These are phyloP conservation scores for Drosophila arizonae DNA, from an alignment of 1,140 invertebrate species.

Conservation along the genomic window DNA sequence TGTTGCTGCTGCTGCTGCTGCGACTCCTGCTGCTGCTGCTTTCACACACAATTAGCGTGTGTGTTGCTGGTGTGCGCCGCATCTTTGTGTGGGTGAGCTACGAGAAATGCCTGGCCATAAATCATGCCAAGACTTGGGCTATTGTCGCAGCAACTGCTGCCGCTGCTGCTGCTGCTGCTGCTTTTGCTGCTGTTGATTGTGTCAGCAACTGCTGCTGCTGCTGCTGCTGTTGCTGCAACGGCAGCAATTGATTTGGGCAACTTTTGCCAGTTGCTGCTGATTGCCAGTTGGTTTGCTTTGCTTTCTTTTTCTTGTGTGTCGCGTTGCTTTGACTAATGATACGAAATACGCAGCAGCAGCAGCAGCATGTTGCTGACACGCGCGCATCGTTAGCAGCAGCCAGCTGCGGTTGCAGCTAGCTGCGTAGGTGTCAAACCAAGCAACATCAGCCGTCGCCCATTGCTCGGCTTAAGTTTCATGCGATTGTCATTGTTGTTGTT, in stretches of 20 bases:
- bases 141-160: slow-evolving; percentile 56
- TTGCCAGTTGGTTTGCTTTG: slow-evolving; percentile 66
- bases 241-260: slow-evolving; percentile 68
- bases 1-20: slow-evolving; percentile 39
- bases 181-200: slow-evolving; percentile 12
- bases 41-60: slow-evolving; percentile 79
- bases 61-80: slow-evolving; percentile 45
- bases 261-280: slow-evolving; percentile 63
- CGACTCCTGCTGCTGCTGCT: slow-evolving; percentile 57
- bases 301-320: slow-evolving; percentile 24
- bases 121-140: slow-evolving; percentile 70
- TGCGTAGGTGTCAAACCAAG: slow-evolving; percentile 51
- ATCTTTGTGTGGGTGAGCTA: slow-evolving; percentile 67
- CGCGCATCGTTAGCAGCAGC: slow-evolving; percentile 72
- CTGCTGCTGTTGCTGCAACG: slow-evolving; percentile 42
- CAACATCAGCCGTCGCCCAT: slow-evolving; percentile 30
- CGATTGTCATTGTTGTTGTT: slow-evolving; percentile 21
- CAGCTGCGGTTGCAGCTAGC: slow-evolving; percentile 27
- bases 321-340: slow-evolving; percentile 77
- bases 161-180: slow-evolving; percentile 10
- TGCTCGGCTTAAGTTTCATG: slow-evolving; percentile 24
- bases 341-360: slow-evolving; percentile 45
- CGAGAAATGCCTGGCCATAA: slow-evolving; percentile 72
- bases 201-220: slow-evolving; percentile 28
- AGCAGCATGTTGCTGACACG: slow-evolving; percentile 72